Base-by-base conservation (phyloP, 2,797 vertebrate species). In the Micropoecilia bifurca region DNA sequence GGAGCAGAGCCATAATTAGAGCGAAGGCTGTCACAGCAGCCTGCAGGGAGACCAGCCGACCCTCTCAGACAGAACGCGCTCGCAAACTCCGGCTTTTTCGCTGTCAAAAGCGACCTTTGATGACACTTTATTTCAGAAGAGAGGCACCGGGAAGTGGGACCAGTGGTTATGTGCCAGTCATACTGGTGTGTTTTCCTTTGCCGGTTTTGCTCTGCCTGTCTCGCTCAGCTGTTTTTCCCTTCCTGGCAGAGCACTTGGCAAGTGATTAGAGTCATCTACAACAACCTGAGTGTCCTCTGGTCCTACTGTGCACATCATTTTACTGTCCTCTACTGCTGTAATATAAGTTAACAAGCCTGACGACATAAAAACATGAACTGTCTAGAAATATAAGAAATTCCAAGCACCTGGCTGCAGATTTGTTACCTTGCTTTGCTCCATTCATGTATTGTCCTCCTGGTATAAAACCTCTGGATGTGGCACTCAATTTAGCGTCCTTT, bases 1-100 rank as follows among this genome's bases (percentile, higher is more conserved):
- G 0, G 94, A 93, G 86, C 93, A 91, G 86, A 85, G 87, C 91
- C 90, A 91, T 92, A 95, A 95, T 94, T 95, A 95, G 94, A 95
- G 90, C 91, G 88, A 88, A 87, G 84, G 84, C 92, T 94, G 92
- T 93, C 92, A 93, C 82, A n/a, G 20, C 9, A 83, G 88, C 89
- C 90, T 83, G 80, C 66, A 72, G 94, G 92, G 94, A 94, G 75
- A 50, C 46, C 18, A 77, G 72, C 86, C 41, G 76, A 80, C 81
- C 75, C 80, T 74, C 81, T 82, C 50, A 43, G 79, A 84, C 73
- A 81, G 83, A 86, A 82, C 14, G 36, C 80, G 76, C 80, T 69
- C 76, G n/a, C 81, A 82, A 74, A 55, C 55, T 41, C 79, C 50
- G 46, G 75, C 75, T 78, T 77, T 47, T 76, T 76, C 28, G 30